Evolutionary conservation across 2,797 vertebrate species (phyloP).

Genomic region (Carduelis carduelis): DNA sequence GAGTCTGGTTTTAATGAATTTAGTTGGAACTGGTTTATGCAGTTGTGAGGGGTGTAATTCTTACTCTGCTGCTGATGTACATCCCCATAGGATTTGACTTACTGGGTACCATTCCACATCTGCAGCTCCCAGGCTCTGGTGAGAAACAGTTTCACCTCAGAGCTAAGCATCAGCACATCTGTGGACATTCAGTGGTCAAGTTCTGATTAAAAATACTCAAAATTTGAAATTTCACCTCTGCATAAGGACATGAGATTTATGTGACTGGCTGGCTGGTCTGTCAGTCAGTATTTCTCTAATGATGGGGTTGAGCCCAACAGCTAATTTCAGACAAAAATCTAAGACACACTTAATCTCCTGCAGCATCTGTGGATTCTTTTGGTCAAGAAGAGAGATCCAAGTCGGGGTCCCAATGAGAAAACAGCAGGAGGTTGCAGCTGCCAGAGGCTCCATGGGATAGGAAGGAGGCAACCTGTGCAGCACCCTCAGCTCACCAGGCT

Average conservation of each 20-base stretch:
- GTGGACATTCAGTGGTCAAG: not conserved
- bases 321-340: not conserved
- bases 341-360: not conserved
- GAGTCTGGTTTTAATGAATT: not conserved
- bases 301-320: not conserved
- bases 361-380: not conserved
- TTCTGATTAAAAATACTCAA: not conserved
- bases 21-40: not conserved
- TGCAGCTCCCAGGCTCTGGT: not conserved
- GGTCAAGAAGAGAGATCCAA: not conserved
- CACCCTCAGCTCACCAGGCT: not conserved
- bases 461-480: not conserved
- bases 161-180: not conserved
- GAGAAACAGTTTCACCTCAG: not conserved
- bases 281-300: not conserved
- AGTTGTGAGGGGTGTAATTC: not conserved
- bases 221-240: not conserved
- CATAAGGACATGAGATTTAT: not conserved
- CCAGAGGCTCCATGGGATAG: not conserved
- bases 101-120: not conserved
- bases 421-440: not conserved
- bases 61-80: not conserved
- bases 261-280: not conserved
- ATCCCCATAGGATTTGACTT: not conserved
- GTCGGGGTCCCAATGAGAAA: not conserved